Evolutionary conservation across 2,797 vertebrate genomes (phyloP), one percentile per base, ranked within the genome.

Genomic region (Adrianichthys oophorus): DNA sequence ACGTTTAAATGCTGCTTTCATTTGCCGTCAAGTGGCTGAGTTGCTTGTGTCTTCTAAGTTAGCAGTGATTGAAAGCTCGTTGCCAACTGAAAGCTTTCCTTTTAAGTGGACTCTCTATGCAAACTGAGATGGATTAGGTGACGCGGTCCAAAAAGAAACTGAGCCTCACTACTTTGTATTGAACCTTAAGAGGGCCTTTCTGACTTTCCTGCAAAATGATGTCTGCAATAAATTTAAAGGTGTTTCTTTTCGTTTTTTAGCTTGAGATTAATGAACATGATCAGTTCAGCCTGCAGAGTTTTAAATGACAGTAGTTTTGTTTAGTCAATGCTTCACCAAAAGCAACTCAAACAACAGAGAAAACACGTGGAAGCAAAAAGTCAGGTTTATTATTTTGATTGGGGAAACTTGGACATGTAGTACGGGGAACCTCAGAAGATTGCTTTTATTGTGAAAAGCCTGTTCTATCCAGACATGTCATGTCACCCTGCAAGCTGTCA

Each of bases 261-360:
- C 37, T 53, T 24, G 41, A 52, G 48, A 66, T 78, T 68, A 81
- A 75, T 83, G 41, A 55, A 52, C 26, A 41, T 29, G 64, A 74
- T 69, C 52, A 57, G 55, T 62, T 61, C 47, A 52, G 64, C 59
- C 46, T 68, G 56, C 66, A 47, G 45, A 47, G 64, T 54, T 78
- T 70, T 75, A 65, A 76, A 71, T 56, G 18, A 58, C 40, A 65
- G 69, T 71, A 65, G 3, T 37, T 10, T 37, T 37, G 3, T 21
- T 21, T 21, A 21, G 19, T 37, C 32, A 37, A 37, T 13, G 10
- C 10, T 37, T 4, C 3, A 37, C 32, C 32, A 37, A 26, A 26
- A 6, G 26, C 26, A 7, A 37, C 10, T 37, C 2, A 12, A 37
- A 13, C 12, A 37, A 37, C 10, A 37, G 32, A 12, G 10, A 37